phyloP scores from a whole-genome alignment of 1,140 invertebrate genomes.

The Heliothis subflexa region DNA sequence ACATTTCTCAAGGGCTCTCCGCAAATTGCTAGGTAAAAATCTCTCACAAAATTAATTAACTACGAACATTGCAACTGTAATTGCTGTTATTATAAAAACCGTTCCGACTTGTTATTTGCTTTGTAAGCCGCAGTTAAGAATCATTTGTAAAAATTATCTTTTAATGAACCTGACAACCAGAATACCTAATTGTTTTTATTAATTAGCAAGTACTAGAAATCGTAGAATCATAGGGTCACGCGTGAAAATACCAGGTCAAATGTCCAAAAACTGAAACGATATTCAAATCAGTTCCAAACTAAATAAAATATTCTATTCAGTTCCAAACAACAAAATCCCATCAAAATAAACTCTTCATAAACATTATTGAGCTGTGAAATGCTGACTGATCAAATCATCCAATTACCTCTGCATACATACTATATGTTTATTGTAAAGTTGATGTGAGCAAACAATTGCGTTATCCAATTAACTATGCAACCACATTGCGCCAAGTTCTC shows the following conservation, averaged over 20 bases:
- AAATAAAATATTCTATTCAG: conserved; percentile 24
- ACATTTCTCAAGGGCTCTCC: conserved; percentile 1
- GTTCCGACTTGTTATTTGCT: neutral
- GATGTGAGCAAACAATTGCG: conserved; percentile 47
- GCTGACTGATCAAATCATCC: neutral
- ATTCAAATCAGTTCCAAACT: conserved; percentile 21
- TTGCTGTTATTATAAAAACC: neutral
- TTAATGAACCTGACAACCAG: too few relatives aligned
- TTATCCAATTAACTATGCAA: conserved; percentile 51
- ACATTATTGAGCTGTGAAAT: neutral
- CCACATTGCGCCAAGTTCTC: conserved; percentile 32
- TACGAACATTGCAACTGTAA: neutral
- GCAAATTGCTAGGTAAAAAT: conserved; percentile 1
- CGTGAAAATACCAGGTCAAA: conserved; percentile 13
- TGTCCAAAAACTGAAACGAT: neutral
- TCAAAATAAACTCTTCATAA: conserved; percentile 3
- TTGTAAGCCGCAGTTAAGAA: neutral
- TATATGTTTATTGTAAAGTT: conserved; percentile 11
- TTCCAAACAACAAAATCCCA: conserved; percentile 24
- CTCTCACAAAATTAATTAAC: conserved; percentile 11
- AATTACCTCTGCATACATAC: neutral
- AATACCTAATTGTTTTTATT: too few relatives aligned
- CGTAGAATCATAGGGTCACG: neutral
- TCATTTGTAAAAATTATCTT: too few relatives aligned
- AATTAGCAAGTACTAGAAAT: neutral